Base-by-base conservation (phyloP, 2,888 invertebrate species). In the Trachelus tabidus region DNA sequence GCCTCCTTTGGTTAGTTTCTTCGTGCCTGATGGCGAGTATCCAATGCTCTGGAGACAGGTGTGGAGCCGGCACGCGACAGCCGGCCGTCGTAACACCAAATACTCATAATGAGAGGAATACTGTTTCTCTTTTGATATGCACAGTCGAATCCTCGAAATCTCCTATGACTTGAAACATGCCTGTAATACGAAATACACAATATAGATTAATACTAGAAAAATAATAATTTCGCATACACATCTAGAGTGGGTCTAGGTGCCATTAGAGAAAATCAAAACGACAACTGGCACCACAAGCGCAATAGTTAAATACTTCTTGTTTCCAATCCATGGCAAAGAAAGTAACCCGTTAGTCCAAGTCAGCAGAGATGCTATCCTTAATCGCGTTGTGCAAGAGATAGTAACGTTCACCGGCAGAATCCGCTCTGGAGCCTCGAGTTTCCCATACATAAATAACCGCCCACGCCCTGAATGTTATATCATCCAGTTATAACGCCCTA, bases 61-160 rank as follows among this genome's bases (percentile, higher is more conserved):
- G 89, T 84, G 87, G 76, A 78, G 80, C 80, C 83, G 86, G 85
- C 86, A 87, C 83, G 86, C 87, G 87, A 89, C 88, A 89, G 88
- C 86, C 87, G 88, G 88, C 87, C 81, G 80, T 86, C 87, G 85
- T 23, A 2, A 56, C 23, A 9, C 23, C 23, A 23, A 23, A 9
- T 56, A 56, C 56, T 56, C 23, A 2, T 56, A 56, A 56, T 9
- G 23, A 23, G 40, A 23, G 2, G 4, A 56, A 56, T 56, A 56
- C 23, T 56, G 9, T 56, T 56, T 56, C 23, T 9, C 56, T 23
- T 56, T 56, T 23, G 56, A 56, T 9, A 56, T 23, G 6, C 23
- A 23, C 56, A 56, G 56, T 56, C 56, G 1, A 56, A 23, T 56
- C 23, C 23, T 56, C 56, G 9, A 9, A 56, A 23, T 23, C 9